Evolutionary conservation across 2,888 invertebrate genomes (phyloP).

Genomic region (Orchesellides sinensis): DNA sequence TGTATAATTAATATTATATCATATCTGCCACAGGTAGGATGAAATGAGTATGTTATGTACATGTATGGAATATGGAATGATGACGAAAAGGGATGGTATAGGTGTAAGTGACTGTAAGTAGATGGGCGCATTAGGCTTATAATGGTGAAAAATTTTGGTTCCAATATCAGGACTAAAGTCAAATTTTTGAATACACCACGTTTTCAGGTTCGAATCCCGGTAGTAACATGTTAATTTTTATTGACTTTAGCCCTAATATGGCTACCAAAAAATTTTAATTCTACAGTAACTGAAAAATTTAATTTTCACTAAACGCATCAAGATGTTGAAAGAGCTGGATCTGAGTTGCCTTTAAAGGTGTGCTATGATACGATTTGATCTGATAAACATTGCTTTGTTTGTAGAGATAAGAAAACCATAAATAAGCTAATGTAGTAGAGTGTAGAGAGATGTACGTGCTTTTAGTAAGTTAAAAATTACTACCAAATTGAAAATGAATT

Average conservation of each 20-base stretch:
- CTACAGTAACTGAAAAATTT: background rate
- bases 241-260: too few species aligned
- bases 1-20: too few species aligned
- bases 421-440: background rate
- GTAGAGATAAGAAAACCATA: slow-evolving; percentile 3
- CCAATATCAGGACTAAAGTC: too few species aligned
- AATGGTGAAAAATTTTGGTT: too few species aligned
- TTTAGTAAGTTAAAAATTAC: background rate
- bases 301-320: background rate
- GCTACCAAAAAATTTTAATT: too few species aligned
- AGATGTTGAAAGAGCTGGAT: slow-evolving; percentile 33
- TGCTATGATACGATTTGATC: slow-evolving; percentile 67
- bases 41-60: background rate
- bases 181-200: too few species aligned
- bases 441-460: background rate
- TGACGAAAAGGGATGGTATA: background rate
- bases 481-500: background rate
- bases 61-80: background rate
- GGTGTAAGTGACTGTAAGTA: too few species aligned
- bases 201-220: too few species aligned
- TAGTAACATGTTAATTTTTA: too few species aligned
- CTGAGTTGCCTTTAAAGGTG: slow-evolving; percentile 63
- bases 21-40: too few species aligned
- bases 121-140: too few species aligned
- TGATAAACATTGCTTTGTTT: slow-evolving; percentile 53